Base-by-base conservation (phyloP, 2,888 invertebrate genomes). In the Palloptera scutellata region DNA sequence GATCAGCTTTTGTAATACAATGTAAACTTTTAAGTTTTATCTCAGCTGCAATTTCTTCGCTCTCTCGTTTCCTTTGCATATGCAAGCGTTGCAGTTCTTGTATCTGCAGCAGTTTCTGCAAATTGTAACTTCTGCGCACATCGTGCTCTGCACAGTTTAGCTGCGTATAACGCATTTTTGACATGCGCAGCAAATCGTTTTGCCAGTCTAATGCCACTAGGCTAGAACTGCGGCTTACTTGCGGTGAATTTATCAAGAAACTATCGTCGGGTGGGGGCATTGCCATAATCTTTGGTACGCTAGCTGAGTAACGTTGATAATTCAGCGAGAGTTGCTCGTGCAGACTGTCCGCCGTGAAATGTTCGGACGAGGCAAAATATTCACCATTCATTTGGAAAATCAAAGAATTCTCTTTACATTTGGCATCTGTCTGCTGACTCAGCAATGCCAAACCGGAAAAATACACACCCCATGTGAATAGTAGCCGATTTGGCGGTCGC, bases 311-410 rank as follows among this genome's bases (percentile, higher is more conserved):
- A 17, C 76, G 76, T 53, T 77, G 74, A 60, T 81, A 82, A 62
- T 78, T 78, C 58, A 78, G 63, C 41, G 75, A 74, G 58, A 81
- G 70, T 65, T 81, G 81, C 52, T 76, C 73, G 5, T 78, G 74
- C 59, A 82, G 64, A 0, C 79, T 76, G 42, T 81, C 78, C 9
- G 74, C 75, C 19, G 76, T 79, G 41, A 84, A 77, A 60, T 78
- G 74, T 69, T 88, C 87, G 53, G 89, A 77, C 0, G 89, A 89
- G 51, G 92, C 92, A 81, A 96, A 97, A 78, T 90, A 93, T 4
- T 95, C 95, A 48, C 94, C 95, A 71, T 92, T 92, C 88, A 96
- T 90, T 86, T 93, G 91, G 84, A 97, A 94, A 76, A 97, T 90
- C 75, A 94, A 85, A 73, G 91, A 88, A 82, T 85, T 85, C 3